Evolutionary conservation across 2,797 vertebrate genomes (phyloP).

Genomic region (Emys orbicularis): DNA sequence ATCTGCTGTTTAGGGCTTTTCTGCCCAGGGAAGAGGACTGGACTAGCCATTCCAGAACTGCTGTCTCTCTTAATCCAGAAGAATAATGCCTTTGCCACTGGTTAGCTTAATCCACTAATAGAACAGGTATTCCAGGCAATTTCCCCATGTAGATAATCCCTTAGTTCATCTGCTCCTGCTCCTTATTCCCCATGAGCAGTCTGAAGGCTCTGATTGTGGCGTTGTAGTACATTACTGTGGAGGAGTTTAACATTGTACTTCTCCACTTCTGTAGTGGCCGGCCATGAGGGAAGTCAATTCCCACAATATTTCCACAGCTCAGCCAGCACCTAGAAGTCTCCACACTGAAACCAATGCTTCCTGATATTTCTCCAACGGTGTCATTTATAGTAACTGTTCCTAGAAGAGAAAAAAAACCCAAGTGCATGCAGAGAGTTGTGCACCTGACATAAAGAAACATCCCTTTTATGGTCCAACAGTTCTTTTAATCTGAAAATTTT

Average conservation of each 20-base stretch:
- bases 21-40: background rate
- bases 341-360: background rate
- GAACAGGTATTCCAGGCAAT: background rate
- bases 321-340: background rate
- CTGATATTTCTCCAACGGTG: background rate
- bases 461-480: background rate
- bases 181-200: background rate
- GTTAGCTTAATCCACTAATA: background rate
- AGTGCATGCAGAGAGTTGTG: background rate
- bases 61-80: background rate
- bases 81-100: background rate
- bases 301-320: background rate
- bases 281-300: background rate
- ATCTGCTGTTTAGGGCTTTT: background rate
- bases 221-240: background rate
- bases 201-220: background rate
- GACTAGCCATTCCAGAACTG: constrained; percentile 3
- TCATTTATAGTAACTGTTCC: background rate
- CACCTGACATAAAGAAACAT: background rate
- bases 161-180: background rate
- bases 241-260: background rate
- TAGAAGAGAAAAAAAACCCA: background rate
- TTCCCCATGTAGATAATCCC: background rate
- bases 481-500: background rate
- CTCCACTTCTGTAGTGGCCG: background rate